phyloP scores from a whole-genome alignment of 2,888 invertebrate species.

The Leucoma salicis region DNA sequence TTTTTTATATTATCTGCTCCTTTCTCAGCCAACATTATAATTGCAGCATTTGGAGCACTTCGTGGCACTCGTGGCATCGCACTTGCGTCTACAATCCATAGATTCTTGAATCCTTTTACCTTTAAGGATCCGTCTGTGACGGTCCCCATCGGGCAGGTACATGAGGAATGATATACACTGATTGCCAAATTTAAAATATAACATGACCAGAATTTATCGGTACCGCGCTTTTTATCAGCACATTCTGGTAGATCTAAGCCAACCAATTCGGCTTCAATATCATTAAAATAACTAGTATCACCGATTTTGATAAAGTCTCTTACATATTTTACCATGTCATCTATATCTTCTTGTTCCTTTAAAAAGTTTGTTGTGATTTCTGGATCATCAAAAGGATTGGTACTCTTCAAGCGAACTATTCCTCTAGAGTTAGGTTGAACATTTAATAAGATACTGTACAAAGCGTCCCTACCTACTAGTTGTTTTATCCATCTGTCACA shows the following conservation, averaged over 20 bases:
- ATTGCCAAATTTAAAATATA: constrained; percentile 57
- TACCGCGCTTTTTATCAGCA: constrained; percentile 10
- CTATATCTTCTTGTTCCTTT: constrained; percentile 14
- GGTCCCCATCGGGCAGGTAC: constrained; percentile 88
- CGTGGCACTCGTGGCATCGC: constrained; percentile 75
- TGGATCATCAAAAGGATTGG: constrained; percentile 32
- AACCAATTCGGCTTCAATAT: constrained; percentile 24
- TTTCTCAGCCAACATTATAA: constrained; percentile 5
- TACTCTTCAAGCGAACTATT: constrained; percentile 27
- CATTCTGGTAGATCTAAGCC: constrained; percentile 30
- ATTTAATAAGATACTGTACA: constrained; percentile 20
- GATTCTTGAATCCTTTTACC: constrained; percentile 23
- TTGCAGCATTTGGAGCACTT: constrained; percentile 79
- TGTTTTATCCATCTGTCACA: constrained; percentile 44
- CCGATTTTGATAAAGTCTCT: constrained; percentile 27
- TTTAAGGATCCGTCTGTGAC: constrained; percentile 84
- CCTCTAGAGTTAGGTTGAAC: constrained; percentile 58
- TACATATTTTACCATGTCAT: constrained; percentile 13
- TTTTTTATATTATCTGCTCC: constrained; percentile 5
- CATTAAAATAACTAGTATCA: constrained; percentile 27
- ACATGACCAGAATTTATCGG: constrained; percentile 39
- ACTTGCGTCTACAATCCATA: constrained; percentile 38
- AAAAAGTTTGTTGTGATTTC: constrained; percentile 19
- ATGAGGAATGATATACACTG: constrained; percentile 85
- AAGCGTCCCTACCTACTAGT: constrained; percentile 13